Base-by-base conservation (phyloP, 2,797 vertebrate genomes). In the Ctenopoma kingsleyae region DNA sequence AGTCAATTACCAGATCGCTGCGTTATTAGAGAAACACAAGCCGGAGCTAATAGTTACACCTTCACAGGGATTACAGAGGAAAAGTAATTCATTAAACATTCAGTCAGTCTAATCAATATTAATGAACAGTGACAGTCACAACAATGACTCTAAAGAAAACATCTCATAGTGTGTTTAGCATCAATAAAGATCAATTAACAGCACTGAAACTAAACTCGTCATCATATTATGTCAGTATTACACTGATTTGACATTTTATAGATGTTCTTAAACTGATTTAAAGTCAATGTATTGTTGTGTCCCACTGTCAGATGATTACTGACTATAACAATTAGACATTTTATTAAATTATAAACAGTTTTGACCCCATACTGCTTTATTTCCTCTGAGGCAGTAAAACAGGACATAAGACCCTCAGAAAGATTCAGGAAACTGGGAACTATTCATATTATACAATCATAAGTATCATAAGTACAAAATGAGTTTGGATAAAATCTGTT, bases 61-160 rank as follows among this genome's bases (percentile, higher is more conserved):
- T 44, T 25, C 19, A 41, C 49, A 15, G 7, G n/a, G n/a, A 38
- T 35, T 32, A 3, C 32, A 58, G 16, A 55, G 23, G 25, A 40
- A 19, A 47, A 48, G 15, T 51, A 16, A 11, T 10, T 20, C 16
- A 36, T 68, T 36, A 63, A 64, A 53, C 7, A 65, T 4, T 5
- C 63, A 64, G 8, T 12, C 5, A 0, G 7, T 36, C 20, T 16
- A 8, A 64, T 76, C 15, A 22, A 38, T 53, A 71, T 51, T 23
- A 55, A 71, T 51, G 35, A 48, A 20, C 4, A 16, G 6, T 8
- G 15, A 50, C 25, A 10, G 16, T 3, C 13, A 41, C 30, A 32
- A 32, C 30, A 32, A 27, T 32, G 30, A 32, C 30, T 32, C 30
- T 32, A 32, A 32, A 32, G 12, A 17, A 17, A 25, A 50, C 15